Conservation (phyloP, 2,797 vertebrate genomes). For the Notoglanidium macrostoma region DNA sequence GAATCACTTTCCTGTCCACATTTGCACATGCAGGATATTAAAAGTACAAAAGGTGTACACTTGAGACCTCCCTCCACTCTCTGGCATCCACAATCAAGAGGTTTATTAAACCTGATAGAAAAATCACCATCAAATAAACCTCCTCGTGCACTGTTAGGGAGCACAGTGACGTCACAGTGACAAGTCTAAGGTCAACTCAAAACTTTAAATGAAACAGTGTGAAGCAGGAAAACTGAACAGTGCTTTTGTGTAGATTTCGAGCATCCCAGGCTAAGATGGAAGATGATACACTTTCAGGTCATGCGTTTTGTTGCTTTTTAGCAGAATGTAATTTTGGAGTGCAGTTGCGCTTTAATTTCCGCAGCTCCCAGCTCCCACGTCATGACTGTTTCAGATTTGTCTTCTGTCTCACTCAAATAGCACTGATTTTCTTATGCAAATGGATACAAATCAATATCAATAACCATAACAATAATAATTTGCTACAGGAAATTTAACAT, state of each 20-base stretch:
- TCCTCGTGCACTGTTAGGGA: neutral
- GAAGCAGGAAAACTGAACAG: neutral
- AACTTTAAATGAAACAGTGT: neutral
- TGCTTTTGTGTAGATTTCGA: neutral
- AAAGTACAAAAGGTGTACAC: neutral
- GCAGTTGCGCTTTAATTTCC: conserved; percentile 26
- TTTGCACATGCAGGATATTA: neutral
- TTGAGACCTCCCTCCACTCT: neutral
- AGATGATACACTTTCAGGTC: too few species aligned
- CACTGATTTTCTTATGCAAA: conserved; percentile 3
- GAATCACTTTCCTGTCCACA: neutral
- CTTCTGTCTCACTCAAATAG: neutral
- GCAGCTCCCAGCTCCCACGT: conserved; percentile 21
- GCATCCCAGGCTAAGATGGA: too few species aligned
- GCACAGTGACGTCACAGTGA: neutral
- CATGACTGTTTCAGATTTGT: conserved; percentile 16
- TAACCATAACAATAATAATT: neutral
- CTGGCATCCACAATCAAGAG: neutral
- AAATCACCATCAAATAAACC: neutral
- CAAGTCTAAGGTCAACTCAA: neutral
- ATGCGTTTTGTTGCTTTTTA: neutral
- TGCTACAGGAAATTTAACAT: neutral
- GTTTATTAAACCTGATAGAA: neutral
- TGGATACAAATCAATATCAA: neutral
- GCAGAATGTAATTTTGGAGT: neutral